phyloP scores from a whole-genome alignment of 2,888 invertebrate genomes.

The Saturnia japonica region DNA sequence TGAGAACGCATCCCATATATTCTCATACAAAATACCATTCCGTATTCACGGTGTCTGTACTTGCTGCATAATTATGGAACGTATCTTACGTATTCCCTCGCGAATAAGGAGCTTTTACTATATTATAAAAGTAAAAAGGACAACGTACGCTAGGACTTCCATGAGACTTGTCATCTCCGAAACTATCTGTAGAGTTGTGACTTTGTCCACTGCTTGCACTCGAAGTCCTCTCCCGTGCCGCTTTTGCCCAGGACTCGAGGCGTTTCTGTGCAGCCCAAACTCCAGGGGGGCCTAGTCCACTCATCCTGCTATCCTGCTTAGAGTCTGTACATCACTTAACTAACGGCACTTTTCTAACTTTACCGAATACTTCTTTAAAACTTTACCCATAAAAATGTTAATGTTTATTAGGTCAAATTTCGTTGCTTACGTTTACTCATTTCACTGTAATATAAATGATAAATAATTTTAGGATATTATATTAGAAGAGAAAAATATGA shows the following conservation, averaged over 20 bases:
- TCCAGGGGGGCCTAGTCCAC: constrained; percentile 87
- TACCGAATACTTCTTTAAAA: not conserved
- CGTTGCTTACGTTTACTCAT: not conserved
- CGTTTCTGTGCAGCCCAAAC: constrained; percentile 90
- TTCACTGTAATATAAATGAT: not conserved
- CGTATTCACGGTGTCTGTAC: too few relatives aligned
- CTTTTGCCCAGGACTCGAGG: constrained; percentile 88
- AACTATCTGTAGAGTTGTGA: constrained; percentile 79
- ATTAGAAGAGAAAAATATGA: too few relatives aligned
- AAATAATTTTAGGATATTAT: not conserved
- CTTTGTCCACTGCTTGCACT: constrained; percentile 81
- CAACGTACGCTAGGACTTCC: constrained; percentile 46
- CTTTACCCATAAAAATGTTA: not conserved
- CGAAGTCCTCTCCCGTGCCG: constrained; percentile 85
- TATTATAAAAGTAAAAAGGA: not conserved
- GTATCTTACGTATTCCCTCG: too few relatives aligned
- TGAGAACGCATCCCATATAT: too few relatives aligned
- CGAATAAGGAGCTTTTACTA: too few relatives aligned
- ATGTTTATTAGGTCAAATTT: constrained; percentile 2
- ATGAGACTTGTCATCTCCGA: constrained; percentile 75
- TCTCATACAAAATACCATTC: too few relatives aligned
- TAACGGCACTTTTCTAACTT: constrained; percentile 11
- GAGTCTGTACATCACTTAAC: constrained; percentile 43
- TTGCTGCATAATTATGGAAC: too few relatives aligned
- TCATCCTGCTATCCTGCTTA: constrained; percentile 76